These are phyloP conservation scores for Notiomystis cincta DNA, from an alignment of 2,113 vertebrate species.

Conservation along the genomic window DNA sequence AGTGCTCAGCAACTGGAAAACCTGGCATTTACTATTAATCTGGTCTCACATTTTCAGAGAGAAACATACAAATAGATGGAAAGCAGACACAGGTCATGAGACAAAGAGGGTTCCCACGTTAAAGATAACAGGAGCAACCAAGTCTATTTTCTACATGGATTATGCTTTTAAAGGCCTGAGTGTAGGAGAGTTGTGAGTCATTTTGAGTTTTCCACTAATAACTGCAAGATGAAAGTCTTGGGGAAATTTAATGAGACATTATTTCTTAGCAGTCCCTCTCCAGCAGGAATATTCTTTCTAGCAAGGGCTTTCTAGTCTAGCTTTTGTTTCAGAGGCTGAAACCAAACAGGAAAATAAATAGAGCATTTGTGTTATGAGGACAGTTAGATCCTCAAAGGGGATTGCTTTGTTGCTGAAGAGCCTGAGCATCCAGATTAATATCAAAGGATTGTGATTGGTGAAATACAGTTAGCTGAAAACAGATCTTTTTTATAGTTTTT, in stretches of 20 bases:
- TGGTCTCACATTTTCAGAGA: neutral
- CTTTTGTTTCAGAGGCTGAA: neutral
- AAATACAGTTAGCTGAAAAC: neutral
- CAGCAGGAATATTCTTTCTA: neutral
- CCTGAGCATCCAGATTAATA: neutral
- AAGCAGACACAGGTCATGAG: neutral
- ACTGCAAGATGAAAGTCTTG: neutral
- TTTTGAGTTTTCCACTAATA: neutral
- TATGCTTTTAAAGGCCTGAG: neutral
- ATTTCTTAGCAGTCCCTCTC: neutral
- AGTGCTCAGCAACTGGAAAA: neutral
- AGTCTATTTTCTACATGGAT: neutral
- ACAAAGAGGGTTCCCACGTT: neutral
- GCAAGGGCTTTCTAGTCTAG: neutral
- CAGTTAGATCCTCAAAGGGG: neutral
- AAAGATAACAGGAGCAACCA: neutral
- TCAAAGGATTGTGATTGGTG: neutral
- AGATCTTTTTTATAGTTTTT: neutral
- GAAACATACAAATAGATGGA: neutral
- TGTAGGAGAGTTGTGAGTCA: neutral
- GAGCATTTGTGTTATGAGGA: neutral
- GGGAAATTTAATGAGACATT: neutral
- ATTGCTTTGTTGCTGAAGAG: neutral
- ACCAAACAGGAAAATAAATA: neutral
- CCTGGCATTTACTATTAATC: neutral